A percentile compares a stretch with the other conserved stretches of the same genome.
These are phyloP conservation scores for Shinisaurus crocodilurus DNA, from an alignment of 2,113 vertebrate genomes.

Conservation along the genomic window DNA sequence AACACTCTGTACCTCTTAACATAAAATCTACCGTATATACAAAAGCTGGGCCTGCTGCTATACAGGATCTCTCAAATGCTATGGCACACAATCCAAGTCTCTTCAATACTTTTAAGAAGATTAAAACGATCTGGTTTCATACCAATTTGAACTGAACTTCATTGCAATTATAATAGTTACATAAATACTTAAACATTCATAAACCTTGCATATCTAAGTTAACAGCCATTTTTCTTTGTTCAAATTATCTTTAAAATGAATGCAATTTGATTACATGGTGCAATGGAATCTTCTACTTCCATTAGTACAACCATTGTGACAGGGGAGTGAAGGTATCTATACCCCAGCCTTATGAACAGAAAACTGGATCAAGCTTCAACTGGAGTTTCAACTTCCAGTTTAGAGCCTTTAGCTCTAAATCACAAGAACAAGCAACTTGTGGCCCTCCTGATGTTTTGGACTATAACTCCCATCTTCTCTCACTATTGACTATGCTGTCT, in stretches of 20 bases:
- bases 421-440: too few species aligned
- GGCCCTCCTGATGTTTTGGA: too few species aligned
- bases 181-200: not conserved
- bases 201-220: too few species aligned
- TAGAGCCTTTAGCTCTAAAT: too few species aligned
- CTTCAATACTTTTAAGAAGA: not conserved
- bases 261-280: too few species aligned
- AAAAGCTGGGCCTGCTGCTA: not conserved
- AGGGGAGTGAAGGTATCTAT: not conserved
- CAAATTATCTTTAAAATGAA: not conserved
- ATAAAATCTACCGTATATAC: not conserved
- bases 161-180: not conserved
- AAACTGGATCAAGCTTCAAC: not conserved
- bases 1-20: not conserved
- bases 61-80: too few species aligned
- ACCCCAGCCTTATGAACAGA: not conserved
- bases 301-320: not conserved
- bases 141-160: not conserved
- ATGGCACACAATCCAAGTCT: not conserved
- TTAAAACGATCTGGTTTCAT: not conserved
- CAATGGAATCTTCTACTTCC: not conserved
- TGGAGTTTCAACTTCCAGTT: not conserved
- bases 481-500: too few species aligned
- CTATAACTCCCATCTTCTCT: too few species aligned
- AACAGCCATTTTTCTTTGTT: not conserved